A percentile compares a stretch with the other conserved stretches of the same genome.
Conservation (phyloP, 2,888 invertebrate genomes). For the Drosophila anceps region DNA sequence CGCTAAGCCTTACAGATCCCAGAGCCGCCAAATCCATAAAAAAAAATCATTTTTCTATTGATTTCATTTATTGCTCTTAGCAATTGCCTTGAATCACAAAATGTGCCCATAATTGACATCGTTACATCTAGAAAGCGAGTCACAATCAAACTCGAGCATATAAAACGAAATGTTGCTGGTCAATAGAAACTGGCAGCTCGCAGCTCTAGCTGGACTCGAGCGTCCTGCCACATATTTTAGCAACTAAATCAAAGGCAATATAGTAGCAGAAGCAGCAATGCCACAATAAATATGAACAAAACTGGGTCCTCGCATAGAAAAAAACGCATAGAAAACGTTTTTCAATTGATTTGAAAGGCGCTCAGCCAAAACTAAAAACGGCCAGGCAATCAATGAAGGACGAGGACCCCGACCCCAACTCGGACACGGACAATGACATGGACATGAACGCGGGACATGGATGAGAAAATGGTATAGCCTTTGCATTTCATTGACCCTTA, state of each 20-base stretch:
- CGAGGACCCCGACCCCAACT: constrained; percentile 16
- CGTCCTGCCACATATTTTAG: constrained; percentile 49
- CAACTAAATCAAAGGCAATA: constrained; percentile 46
- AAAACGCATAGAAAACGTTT: constrained; percentile 10
- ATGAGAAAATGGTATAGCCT: constrained; percentile 40
- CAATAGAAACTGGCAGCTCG: constrained; percentile 32
- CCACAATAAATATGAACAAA: constrained; percentile 56
- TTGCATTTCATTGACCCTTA: constrained; percentile 80
- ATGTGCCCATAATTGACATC: background rate
- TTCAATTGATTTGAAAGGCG: constrained; percentile 39
- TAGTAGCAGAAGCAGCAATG: constrained; percentile 19
- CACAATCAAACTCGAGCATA: background rate
- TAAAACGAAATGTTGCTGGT: constrained; percentile 24
- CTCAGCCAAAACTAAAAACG: constrained; percentile 42
- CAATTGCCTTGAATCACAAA: background rate
- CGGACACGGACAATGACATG: constrained; percentile 19
- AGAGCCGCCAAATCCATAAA: background rate
- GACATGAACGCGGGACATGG: constrained; percentile 12
- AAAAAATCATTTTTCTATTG: background rate
- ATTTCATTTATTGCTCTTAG: background rate
- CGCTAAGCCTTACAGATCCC: too few relatives aligned
- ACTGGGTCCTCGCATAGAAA: constrained; percentile 28
- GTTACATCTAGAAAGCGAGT: background rate
- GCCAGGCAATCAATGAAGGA: constrained; percentile 47
- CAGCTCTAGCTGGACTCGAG: constrained; percentile 19